Evolutionary conservation across 2,797 vertebrate species (phyloP).

Genomic region (Picus viridis): DNA sequence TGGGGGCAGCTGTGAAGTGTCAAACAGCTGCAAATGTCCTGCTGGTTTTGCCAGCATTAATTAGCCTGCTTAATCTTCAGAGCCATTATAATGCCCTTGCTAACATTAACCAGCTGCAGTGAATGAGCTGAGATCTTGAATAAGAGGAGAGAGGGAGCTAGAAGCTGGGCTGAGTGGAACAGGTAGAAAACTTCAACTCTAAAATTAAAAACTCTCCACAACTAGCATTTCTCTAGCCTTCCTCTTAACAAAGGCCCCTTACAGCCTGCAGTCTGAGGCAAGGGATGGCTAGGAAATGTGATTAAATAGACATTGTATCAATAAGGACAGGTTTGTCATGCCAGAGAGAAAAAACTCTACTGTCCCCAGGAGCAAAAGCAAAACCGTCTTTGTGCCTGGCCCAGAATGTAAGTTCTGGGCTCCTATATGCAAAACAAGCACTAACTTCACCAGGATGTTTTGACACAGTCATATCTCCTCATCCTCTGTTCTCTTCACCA

Average conservation of each 20-base stretch:
- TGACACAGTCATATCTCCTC: neutral
- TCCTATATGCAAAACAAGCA: neutral
- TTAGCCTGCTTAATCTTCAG: neutral
- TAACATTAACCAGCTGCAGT: neutral
- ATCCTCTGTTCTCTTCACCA: neutral
- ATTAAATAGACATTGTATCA: neutral
- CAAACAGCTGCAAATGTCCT: neutral
- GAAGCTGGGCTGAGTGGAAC: neutral
- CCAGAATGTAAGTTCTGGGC: neutral
- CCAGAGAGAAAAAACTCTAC: neutral
- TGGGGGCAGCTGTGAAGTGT: neutral
- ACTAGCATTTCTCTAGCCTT: neutral
- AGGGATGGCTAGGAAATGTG: neutral
- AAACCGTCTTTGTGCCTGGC: neutral
- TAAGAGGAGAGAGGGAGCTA: neutral
- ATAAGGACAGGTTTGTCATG: neutral
- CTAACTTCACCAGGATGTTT: neutral
- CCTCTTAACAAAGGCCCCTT: neutral
- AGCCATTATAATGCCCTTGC: neutral
- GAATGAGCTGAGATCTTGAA: neutral
- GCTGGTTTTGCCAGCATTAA: neutral
- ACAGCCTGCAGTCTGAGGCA: neutral
- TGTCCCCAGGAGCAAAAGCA: neutral
- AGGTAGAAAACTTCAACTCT: neutral
- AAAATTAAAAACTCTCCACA: neutral